Evolutionary conservation across 1,140 invertebrate species (phyloP), one percentile per base, ranked within the genome.

Genomic region (Eufriesea mexicana): DNA sequence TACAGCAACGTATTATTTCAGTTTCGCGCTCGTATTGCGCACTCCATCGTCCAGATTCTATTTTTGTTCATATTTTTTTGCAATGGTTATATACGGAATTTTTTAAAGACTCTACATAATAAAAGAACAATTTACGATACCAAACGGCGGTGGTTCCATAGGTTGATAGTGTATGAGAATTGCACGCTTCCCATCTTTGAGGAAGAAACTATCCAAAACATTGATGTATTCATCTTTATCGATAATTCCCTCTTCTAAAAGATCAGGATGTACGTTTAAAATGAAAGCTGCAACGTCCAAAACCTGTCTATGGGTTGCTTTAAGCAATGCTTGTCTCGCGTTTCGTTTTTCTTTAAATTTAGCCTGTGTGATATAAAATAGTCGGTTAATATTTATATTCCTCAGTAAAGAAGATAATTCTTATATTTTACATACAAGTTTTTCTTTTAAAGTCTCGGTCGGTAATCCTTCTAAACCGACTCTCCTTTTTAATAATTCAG

Each of bases 241-340:
- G 49, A 95, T 94, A 20, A 96, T 94, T 54, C 96, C 96, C 82
- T 96, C 96, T 89, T 96, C 93, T 0, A 97, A 92, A 80, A 95
- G 94, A 54, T 95, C 95, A 28, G 92, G 85, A 7, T 95, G 93
- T 62, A 95, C 91, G 85, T 95, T 95, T 67, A 96, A 92, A 85
- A 95, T 94, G 28, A 94, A 92, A n/a, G 96, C 95, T 54, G 95
- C 95, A 78, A 95, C 95, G 85, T 97, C 96, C 61, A 97, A 92
- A 20, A 97, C 90, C 89, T 96, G 96, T 79, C 95, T 94, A 86
- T 96, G 95, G 35, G 95, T 95, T 12, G 95, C 92, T 88, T 94
- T 95, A 18, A 96, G 81, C 45, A 89, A 91, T 74, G 91, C 91
- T 85, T 94, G 90, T 82, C 96, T 93, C 47, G 90, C 89, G 62